Evolutionary conservation across 1,140 invertebrate genomes (phyloP), one percentile per base, ranked within the genome.

Genomic region (Sminthurinus signatus): DNA sequence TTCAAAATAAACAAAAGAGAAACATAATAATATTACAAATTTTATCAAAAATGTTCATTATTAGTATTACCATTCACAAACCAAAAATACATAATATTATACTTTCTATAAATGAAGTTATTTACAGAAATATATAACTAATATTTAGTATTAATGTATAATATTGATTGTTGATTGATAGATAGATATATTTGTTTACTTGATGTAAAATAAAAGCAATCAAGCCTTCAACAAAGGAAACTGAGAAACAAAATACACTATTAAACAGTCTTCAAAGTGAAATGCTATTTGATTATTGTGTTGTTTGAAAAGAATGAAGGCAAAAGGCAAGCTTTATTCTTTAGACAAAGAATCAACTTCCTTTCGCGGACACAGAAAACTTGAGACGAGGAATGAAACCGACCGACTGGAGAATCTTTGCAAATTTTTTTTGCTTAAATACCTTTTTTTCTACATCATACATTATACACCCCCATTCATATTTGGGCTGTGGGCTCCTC

Each of bases 291-390:
- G 21, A 8, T 48, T 48, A 19, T 12, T 12, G 15, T 48, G 46
- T 23, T 48, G 46, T 48, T 19, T 42, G 55, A 25, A 29, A 57
- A 60, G n/a, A n/a, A n/a, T n/a, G n/a, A n/a, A n/a, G n/a, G n/a
- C n/a, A n/a, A n/a, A 48, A 60, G 44, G 57, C 17, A 60, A 60
- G 57, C 57, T 60, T 29, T 28, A 60, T 44, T 60, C 57, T 46
- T 60, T 60, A 17, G 15, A 46, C 14, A 60, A 46, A 60, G 42
- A 56, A 60, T 46, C 39, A 60, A 60, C 57, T 60, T 60, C 43
- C 57, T 60, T 60, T 44, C 29, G 27, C 27, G 3, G 27, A 19
- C 19, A 12, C 19, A 43, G 17, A 56, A 14, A 19, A 32, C 25
- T 17, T 39, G 55, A 19, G n/a, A 19, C 15, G 8, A 19, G 42